Base-by-base conservation (phyloP, 1,140 invertebrate species). In the Ceratosolen solmsi region DNA sequence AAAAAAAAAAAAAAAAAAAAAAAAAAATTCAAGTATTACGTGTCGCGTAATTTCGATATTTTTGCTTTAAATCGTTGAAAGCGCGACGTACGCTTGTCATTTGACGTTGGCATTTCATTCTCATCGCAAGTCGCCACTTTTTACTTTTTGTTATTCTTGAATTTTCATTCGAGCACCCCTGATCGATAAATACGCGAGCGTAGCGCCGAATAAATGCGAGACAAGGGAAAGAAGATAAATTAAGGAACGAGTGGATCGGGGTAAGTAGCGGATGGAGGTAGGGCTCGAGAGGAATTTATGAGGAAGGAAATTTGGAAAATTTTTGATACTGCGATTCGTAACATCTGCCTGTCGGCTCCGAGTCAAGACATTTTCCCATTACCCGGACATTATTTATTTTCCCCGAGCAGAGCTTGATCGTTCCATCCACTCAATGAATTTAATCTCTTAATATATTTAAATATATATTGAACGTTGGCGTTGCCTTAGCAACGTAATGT, bases 121-220 rank as follows among this genome's bases (percentile, higher is more conserved):
- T 36, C 17, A 11, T 38, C n/a, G 36, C 17, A 65, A 65, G 63
- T 22, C 13, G 13, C 33, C 15, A 30, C 0, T 63, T 63, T 63
- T 33, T 36, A 15, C 33, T n/a, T n/a, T n/a, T n/a, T n/a, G n/a
- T n/a, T n/a, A n/a, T 63, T 22, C 60, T 65, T 30, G 60, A 20
- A 30, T 36, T 65, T 36, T 36, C 60, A 36, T 38, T 65, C 17
- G 60, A 36, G 30, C 27, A 17, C 33, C 9, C 11, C 68, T 70
- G 68, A 70, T 70, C 68, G 38, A 70, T 70, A 70, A n/a, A 71
- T 33, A 27, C 13, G 70, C 41, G 17, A 27, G 70, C 7, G 25
- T 27, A 49, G 13, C 38, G 11, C 20, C 38, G 25, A 70, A 41
- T 68, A 46, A 3, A 70, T 65, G 60, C 30, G 27, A 11, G 60